These are phyloP conservation scores for Caenorhabditis sinica DNA, from an alignment of 2,888 invertebrate genomes.

Conservation along the genomic window DNA sequence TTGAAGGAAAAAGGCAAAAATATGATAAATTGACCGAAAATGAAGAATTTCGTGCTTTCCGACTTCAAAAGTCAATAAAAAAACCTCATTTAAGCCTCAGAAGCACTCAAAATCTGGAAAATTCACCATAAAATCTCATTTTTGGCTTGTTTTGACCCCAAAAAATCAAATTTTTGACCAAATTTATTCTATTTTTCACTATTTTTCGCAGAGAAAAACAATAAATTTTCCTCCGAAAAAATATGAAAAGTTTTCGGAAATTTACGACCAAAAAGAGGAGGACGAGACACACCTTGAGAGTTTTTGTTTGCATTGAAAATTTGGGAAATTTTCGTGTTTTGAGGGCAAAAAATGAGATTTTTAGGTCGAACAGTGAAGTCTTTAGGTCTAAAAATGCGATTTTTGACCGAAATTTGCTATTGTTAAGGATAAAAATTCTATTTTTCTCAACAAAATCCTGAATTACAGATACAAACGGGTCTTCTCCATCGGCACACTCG, in stretches of 20 bases:
- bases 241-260: neutral
- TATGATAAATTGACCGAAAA: neutral
- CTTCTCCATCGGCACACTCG: slow-evolving; percentile 95
- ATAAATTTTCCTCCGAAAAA: neutral
- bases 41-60: neutral
- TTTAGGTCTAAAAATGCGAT: slow-evolving; percentile 11
- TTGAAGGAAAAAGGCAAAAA: neutral
- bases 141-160: too few relatives aligned
- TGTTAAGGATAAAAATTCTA: neutral
- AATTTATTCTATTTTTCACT: neutral
- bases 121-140: too few relatives aligned
- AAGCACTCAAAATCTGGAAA: neutral
- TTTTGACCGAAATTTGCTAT: slow-evolving; percentile 12
- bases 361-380: neutral
- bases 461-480: slow-evolving; percentile 92
- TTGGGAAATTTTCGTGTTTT: neutral
- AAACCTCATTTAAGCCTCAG: neutral
- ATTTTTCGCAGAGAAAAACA: neutral
- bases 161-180: too few relatives aligned
- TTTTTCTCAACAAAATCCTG: neutral
- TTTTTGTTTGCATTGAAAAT: neutral
- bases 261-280: neutral
- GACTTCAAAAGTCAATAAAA: neutral
- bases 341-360: neutral
- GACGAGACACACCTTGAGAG: neutral